Conservation (phyloP, 1,140 invertebrate species). For the Hestina assimilis region DNA sequence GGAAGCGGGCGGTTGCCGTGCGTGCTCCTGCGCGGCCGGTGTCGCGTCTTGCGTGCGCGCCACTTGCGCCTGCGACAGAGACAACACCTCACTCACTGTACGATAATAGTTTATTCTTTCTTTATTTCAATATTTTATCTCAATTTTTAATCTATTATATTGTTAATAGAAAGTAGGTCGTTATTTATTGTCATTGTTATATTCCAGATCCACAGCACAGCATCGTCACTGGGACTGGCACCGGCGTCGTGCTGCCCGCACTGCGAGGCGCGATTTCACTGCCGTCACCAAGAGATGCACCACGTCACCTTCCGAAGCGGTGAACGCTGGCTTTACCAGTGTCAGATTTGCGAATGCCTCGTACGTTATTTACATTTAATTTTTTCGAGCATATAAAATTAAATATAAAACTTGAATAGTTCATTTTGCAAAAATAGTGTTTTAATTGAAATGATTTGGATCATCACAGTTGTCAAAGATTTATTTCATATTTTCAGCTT, state of each 20-base stretch:
- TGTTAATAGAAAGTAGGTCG: too few species aligned
- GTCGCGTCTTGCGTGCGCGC: slow-evolving; percentile 60
- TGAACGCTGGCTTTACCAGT: slow-evolving; percentile 92
- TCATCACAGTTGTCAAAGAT: background rate
- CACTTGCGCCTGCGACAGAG: slow-evolving; percentile 61
- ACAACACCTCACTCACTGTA: slow-evolving; percentile 47
- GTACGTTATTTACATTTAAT: slow-evolving; percentile 72
- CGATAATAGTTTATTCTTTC: background rate
- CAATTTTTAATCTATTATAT: too few species aligned
- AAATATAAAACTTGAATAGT: background rate
- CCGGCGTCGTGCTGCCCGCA: slow-evolving; percentile 85
- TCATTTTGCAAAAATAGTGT: too few species aligned
- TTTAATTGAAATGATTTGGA: too few species aligned
- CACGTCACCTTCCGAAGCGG: slow-evolving; percentile 87
- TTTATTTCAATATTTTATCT: too few species aligned
- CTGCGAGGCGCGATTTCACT: slow-evolving; percentile 85
- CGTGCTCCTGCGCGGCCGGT: slow-evolving; percentile 60
- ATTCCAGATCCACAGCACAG: slow-evolving; percentile 38
- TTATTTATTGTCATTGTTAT: background rate
- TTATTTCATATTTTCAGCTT: slow-evolving; percentile 81
- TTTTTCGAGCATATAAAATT: background rate
- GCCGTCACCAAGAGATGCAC: slow-evolving; percentile 87
- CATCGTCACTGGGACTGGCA: slow-evolving; percentile 34
- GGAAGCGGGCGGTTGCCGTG: slow-evolving; percentile 66
- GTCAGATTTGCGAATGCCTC: slow-evolving; percentile 93